Conservation (phyloP, 35 echinoderm and acorn worm genomes). For the Apostichopus japonicus region DNA sequence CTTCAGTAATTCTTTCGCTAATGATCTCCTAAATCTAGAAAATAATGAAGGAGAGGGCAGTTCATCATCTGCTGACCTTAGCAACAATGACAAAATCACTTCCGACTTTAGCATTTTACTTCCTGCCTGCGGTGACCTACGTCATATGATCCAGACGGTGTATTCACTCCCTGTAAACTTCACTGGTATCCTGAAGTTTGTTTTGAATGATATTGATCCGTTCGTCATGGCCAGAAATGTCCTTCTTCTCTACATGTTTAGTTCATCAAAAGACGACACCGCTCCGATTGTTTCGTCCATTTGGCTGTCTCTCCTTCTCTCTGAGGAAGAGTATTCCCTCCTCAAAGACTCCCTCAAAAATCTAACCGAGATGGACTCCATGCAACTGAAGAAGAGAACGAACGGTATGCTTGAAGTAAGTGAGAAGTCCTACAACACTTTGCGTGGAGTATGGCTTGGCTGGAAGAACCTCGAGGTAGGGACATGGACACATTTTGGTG, state of each 20-base stretch:
- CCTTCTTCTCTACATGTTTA: slow-evolving; percentile 53
- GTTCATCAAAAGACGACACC: not conserved
- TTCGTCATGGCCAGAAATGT: slow-evolving; percentile 72
- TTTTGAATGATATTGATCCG: slow-evolving; percentile 61
- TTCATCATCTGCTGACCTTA: not conserved
- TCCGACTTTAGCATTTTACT: not conserved
- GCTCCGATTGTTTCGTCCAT: no score
- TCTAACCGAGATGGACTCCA: not conserved
- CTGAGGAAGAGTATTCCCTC: not conserved
- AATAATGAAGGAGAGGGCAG: no score
- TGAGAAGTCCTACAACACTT: not conserved
- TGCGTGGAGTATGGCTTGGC: slow-evolving; percentile 54
- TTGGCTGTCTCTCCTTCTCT: not conserved
- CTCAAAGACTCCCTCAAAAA: not conserved
- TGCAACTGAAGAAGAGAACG: not conserved
- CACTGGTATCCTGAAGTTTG: not conserved
- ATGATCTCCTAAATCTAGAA: no score
- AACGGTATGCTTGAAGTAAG: not conserved
- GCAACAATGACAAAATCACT: no score
- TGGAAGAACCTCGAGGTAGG: slow-evolving; percentile 29
- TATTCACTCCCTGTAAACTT: not conserved
- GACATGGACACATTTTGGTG: not conserved
- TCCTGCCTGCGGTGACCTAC: not conserved
- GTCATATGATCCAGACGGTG: not conserved
- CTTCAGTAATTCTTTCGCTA: slow-evolving; percentile 24